Evolutionary conservation across 2,113 vertebrate species (phyloP), one percentile per base, ranked within the genome.

Genomic region (Phodopus roborovskii): DNA sequence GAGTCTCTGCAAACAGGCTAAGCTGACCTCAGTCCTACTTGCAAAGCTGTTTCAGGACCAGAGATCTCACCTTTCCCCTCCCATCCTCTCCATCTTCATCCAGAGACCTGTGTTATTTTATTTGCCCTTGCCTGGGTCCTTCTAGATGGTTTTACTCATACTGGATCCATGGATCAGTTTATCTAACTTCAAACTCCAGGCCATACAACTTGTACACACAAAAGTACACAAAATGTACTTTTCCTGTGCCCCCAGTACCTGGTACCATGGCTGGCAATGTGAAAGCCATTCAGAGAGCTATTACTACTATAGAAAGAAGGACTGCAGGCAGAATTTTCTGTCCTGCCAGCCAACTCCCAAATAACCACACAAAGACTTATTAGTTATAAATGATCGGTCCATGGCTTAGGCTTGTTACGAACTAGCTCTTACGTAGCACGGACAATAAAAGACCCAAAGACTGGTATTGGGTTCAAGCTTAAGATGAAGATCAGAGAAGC

Each of bases 11-110:
- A 60, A 75, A 84, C 36, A 85, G 92, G 22, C 42, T 26, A 58
- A 1, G 26, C 45, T 68, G 36, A 0, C 19, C 53, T 30, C 19
- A 1, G 9, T 13, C 45, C 1, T 1, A 19, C 5, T 0, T 0
- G 0, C 53, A 68, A n/a, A 84, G 39, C 89, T 48, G 30, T 56
- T 33, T 53, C 39, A 3, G 20, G 28, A 36, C 30, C 62, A 0
- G 1, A 45, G 60, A 13, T 45, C 45, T 33, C 70, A 56, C 42
- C 45, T 45, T 45, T 45, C 5, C 20, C 22, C 3, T 24, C 45
- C 39, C 3, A 1, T 82, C n/a, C 19, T 19, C 70, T 73, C n/a
- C n/a, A 39, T 82, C 53, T 56, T 33, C 84, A 58, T 22, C 28
- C 71, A 58, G 24, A 56, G 56, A 30, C 33, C 53, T 74, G 22